These are phyloP conservation scores for Cristatella mucedo DNA, from an alignment of 2,888 invertebrate genomes.

Conservation along the genomic window DNA sequence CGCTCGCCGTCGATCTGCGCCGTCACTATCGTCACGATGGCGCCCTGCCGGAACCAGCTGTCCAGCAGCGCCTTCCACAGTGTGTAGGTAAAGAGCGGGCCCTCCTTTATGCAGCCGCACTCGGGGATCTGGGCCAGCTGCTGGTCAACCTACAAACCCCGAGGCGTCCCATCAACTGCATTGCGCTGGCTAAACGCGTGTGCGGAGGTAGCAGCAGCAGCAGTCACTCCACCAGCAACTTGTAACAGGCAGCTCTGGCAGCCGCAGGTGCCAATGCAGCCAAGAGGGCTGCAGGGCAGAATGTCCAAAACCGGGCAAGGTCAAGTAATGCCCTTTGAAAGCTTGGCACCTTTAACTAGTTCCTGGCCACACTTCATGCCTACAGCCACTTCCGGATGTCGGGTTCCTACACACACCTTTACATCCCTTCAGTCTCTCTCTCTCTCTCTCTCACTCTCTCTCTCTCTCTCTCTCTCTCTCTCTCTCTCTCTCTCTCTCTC, in stretches of 20 bases:
- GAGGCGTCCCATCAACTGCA: no score
- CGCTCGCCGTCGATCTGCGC: slow-evolving; percentile 28
- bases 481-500: not conserved
- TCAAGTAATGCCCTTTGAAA: no score
- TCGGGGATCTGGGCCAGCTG: slow-evolving; percentile 27
- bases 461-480: not conserved
- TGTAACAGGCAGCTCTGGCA: no score
- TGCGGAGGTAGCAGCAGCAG: no score
- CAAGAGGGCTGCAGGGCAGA: no score
- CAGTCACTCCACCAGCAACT: no score
- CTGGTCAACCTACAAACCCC: slow-evolving; percentile 24
- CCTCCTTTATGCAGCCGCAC: slow-evolving; percentile 27
- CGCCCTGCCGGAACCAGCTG: slow-evolving; percentile 28
- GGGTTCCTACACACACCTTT: not conserved
- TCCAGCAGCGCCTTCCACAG: slow-evolving; percentile 28
- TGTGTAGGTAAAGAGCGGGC: slow-evolving; percentile 26
- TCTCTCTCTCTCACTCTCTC: not conserved
- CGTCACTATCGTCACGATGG: slow-evolving; percentile 25
- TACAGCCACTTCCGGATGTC: slow-evolving; percentile 1
- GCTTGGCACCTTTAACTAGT: slow-evolving; percentile 11
- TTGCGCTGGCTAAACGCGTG: no score
- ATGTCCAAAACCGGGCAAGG: no score
- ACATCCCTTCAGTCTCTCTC: not conserved
- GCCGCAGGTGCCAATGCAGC: no score
- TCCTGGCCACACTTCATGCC: slow-evolving; percentile 9